Base-by-base conservation (phyloP, 2,888 invertebrate genomes). In the Busseola fusca region DNA sequence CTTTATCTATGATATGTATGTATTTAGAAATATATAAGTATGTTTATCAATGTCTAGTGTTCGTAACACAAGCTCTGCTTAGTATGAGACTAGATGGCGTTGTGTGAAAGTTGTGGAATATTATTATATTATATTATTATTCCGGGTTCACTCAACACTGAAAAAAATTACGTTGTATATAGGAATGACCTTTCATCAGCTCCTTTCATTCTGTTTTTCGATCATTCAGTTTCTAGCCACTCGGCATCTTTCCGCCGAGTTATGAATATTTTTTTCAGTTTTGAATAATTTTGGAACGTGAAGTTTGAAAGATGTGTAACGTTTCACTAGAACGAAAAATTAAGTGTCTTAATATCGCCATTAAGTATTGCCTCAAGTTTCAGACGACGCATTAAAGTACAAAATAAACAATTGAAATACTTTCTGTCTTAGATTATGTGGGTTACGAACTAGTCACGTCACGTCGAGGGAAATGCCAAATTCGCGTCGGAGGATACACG, bases 401-500 rank as follows among this genome's bases (percentile, higher is more conserved):
- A 16, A 42, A 65, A 34, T 56, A 69, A 69, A 66, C 21, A 37
- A 34, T 27, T 45, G 34, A 34, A 45, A 27, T 65, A 66, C 21
- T 45, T 56, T 12, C 50, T 50, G 40, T 65, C 40, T 9, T 72
- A 73, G 73, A 42, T 58, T 30, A 42, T 64, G 10, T 37, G 42
- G 37, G n/a, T 56, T 72, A 72, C 52, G 65, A 73, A 54, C 25
- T 74, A 50, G 65, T 74, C 50, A 74, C 60, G 50, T 72, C 73
- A 62, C 73, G 60, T 0, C 64, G 66, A 27, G 66, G 73, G 40
- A 56, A 48, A 18, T 56, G 25, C 4, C 66, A 62, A 42, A 74
- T 74, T 50, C 16, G 34, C 2, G 18, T 74, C 34, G 73, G 34
- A 6, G 91, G 90, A 1, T 89, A 87, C 58, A 88, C 88, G 0